A percentile compares a stretch with the other conserved stretches of the same genome.
phyloP scores from a whole-genome alignment of 2,888 invertebrate genomes.

The Sclerodermus sp. region DNA sequence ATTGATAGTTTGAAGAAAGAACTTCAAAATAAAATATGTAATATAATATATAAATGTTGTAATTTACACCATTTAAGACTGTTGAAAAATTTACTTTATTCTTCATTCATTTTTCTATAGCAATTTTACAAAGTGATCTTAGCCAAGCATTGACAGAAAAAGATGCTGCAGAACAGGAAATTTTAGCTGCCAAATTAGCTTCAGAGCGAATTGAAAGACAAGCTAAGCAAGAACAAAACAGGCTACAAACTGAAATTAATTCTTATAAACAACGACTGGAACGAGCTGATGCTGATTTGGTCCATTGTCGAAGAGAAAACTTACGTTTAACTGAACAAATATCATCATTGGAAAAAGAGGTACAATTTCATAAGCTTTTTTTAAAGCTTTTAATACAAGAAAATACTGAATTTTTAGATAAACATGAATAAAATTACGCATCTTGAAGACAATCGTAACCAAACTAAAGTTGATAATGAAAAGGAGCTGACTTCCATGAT shows the following conservation, averaged over 20 bases:
- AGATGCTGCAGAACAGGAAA: constrained; percentile 77
- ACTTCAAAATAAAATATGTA: constrained; percentile 74
- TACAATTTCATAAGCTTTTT: constrained; percentile 50
- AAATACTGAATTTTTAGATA: no score
- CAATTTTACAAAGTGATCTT: constrained; percentile 75
- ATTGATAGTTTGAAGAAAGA: constrained; percentile 82
- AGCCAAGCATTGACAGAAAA: constrained; percentile 77
- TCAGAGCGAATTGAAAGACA: constrained; percentile 74
- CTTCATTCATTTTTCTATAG: constrained; percentile 49
- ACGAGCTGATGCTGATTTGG: constrained; percentile 77
- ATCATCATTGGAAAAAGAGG: constrained; percentile 80
- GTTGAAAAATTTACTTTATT: not conserved
- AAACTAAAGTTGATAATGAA: constrained; percentile 54
- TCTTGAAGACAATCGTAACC: constrained; percentile 29
- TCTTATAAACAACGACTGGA: constrained; percentile 69
- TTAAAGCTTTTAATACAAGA: not conserved
- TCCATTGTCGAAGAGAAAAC: constrained; percentile 80
- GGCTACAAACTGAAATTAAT: constrained; percentile 74
- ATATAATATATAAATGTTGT: constrained; percentile 33
- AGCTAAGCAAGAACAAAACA: constrained; percentile 72
- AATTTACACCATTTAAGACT: not conserved
- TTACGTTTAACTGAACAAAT: constrained; percentile 77
- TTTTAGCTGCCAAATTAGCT: constrained; percentile 67
- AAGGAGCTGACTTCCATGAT: constrained; percentile 75
- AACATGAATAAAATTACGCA: constrained; percentile 51